Base-by-base conservation (phyloP, 2,888 invertebrate genomes). In the Neoascia interrupta region DNA sequence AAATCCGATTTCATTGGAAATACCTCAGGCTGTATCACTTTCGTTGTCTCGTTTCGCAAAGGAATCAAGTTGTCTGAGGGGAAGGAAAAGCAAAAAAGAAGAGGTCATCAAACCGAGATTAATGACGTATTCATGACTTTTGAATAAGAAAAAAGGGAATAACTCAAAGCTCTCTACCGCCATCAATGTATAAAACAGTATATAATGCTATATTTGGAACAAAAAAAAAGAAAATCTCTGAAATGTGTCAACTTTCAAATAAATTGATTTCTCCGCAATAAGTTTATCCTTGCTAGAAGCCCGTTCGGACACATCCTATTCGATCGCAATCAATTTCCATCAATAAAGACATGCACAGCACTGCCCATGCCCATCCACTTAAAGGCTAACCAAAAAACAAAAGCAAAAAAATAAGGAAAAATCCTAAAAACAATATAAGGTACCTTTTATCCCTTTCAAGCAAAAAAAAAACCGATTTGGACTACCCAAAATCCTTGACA, bases 1-100 rank as follows among this genome's bases (percentile, higher is more conserved):
- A 86, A 83, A 82, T 89, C 89, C 70, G 87, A 85, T 81, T 87
- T 87, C 85, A 87, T 86, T 64, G 87, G 85, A 82, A 85, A 87
- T 13, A 86, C 84, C 84, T 89, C 88, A 70, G 88, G 85, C 83
- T 88, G 88, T 68, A 84, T 82, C 54, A 86, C 84, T 84, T 86
- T 84, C 26, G 84, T 83, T 81, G 88, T 83, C 74, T 89, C 89
- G 83, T 89, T 89, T 69, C 88, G 85, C 45, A 85, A 72, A 53
- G 87, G 85, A 69, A 87, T 86, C 72, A 87, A 85, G 75, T 86
- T 87, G 82, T 85, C 88, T 88, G 73, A 6, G n/a, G n/a, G 34
- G 39, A 11, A 45, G 34, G 54, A 8, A 43, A 49, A 49, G 37
- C 28, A 54, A 58, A 15, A 21, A 21, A 39, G 3, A 26, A 37